phyloP scores from a whole-genome alignment of 2,797 vertebrate genomes.

The Heterohyrax brucei region DNA sequence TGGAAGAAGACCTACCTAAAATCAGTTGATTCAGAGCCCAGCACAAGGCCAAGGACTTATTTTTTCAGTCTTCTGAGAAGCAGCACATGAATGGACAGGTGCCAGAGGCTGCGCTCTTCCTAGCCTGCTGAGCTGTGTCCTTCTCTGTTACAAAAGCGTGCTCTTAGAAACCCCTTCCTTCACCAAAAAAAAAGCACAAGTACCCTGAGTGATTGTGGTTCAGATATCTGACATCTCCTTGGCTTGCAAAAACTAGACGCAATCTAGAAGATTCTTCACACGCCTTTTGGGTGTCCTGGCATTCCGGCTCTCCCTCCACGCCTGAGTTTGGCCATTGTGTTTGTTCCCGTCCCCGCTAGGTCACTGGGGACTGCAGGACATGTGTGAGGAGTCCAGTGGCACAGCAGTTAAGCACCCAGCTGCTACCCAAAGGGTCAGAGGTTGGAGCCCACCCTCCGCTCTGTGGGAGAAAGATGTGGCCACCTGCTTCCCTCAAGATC shows the following conservation, averaged over 20 bases:
- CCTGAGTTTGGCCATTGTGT: not conserved
- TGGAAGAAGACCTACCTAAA: not conserved
- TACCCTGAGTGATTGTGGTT: rapidly evolving
- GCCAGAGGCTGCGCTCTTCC: rapidly evolving
- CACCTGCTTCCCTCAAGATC: no score
- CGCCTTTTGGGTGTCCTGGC: not conserved
- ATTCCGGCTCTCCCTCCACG: not conserved
- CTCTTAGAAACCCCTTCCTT: not conserved
- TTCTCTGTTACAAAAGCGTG: rapidly evolving
- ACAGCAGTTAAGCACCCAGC: no score
- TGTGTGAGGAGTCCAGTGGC: no score
- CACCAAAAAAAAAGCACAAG: rapidly evolving
- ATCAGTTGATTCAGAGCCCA: not conserved
- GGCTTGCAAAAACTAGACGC: not conserved
- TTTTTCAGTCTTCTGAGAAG: not conserved
- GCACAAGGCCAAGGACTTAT: no score
- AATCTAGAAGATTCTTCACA: not conserved
- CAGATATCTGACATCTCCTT: no score
- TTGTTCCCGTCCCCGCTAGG: not conserved
- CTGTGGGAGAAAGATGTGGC: no score
- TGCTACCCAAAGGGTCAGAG: no score
- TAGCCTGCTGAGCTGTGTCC: rapidly evolving
- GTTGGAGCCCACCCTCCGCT: no score
- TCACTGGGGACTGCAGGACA: not conserved
- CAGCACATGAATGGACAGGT: rapidly evolving